phyloP scores from a whole-genome alignment of 37 sponge, comb jelly and placozoan species.

The Petrosia ficiformis region DNA sequence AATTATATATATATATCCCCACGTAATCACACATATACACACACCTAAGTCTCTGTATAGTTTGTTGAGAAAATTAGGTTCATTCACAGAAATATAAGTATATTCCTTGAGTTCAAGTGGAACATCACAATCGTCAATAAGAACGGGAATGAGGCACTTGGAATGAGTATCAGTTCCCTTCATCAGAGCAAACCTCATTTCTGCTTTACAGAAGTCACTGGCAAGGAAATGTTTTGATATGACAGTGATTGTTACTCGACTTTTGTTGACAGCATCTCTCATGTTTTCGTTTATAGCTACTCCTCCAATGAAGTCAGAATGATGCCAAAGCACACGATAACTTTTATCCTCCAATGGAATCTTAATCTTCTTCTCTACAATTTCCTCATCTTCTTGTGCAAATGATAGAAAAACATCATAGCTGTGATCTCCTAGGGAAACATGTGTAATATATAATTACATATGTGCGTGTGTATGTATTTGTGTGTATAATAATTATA shows the following conservation, averaged over 20 bases:
- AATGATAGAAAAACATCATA: conserved; percentile 41
- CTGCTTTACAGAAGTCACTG: conserved; percentile 28
- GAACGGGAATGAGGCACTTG: conserved; percentile 34
- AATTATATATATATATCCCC: conserved; percentile 27
- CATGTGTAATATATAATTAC: no score
- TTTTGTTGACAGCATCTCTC: conserved; percentile 20
- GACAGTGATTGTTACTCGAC: conserved; percentile 45
- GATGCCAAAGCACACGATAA: conserved; percentile 44
- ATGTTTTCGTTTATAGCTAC: conserved; percentile 20
- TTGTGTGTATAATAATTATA: no score
- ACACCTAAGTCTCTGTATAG: neutral
- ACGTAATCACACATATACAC: conserved; percentile 9
- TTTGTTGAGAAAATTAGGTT: neutral
- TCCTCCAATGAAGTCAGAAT: conserved; percentile 30
- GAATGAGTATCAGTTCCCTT: conserved; percentile 8
- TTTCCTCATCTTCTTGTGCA: conserved; percentile 16
- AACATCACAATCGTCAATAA: conserved; percentile 6
- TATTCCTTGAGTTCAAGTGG: conserved; percentile 17
- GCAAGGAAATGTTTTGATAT: conserved; percentile 21
- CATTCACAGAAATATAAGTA: neutral
- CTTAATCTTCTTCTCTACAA: conserved; percentile 19
- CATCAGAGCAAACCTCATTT: conserved; percentile 29
- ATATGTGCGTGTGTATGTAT: no score
- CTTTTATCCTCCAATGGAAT: conserved; percentile 12
- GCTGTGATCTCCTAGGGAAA: no score